Base-by-base conservation (phyloP, 2,797 vertebrate species). In the Mus minutoides region DNA sequence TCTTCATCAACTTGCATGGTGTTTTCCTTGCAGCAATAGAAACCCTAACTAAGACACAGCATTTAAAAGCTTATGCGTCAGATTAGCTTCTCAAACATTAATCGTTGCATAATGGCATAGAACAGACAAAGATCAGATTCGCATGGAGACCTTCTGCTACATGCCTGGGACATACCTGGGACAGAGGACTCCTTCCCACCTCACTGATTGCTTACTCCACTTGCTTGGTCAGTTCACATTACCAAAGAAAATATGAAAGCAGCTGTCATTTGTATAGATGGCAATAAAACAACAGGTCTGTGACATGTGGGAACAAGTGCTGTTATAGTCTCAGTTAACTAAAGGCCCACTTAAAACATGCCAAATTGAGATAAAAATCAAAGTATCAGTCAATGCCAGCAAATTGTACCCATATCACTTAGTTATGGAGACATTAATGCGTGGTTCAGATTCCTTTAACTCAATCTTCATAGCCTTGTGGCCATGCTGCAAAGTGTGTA, bases 401-500 rank as follows among this genome's bases (percentile, higher is more conserved):
- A 73, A 73, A 40, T 37, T 21, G n/a, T 37, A 37, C n/a, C n/a
- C 17, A 22, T 7, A 37, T 22, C 69, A 73, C 19, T 73, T n/a
- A 37, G n/a, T 73, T 37, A 22, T 22, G 31, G 67, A n/a, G 93
- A 96, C 16, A 96, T 82, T 49, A 83, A 96, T 31, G 94, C 87
- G 80, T 56, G 78, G 91, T 87, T 90, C 34, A 97, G 94, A 95
- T 95, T 84, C 87, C 90, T 86, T 96, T 96, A 52, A 64, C 90
- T 95, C 96, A 91, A 92, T 97, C 95, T 91, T 96, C 2, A 26
- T 83, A 98, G 93, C 97, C 97, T 97, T 95, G 97, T 95, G 95
- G 97, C 95, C 95, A 95, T 94, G 94, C 24, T 96, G 94, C 83
- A 97, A 98, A 97, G 95, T 94, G 95, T 94, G 90, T 96, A 97